Percentiles rank a stretch among this genome's conserved stretches.
Evolutionary conservation across 2,113 vertebrate genomes (phyloP).

Genomic region (Siniperca knerii): DNA sequence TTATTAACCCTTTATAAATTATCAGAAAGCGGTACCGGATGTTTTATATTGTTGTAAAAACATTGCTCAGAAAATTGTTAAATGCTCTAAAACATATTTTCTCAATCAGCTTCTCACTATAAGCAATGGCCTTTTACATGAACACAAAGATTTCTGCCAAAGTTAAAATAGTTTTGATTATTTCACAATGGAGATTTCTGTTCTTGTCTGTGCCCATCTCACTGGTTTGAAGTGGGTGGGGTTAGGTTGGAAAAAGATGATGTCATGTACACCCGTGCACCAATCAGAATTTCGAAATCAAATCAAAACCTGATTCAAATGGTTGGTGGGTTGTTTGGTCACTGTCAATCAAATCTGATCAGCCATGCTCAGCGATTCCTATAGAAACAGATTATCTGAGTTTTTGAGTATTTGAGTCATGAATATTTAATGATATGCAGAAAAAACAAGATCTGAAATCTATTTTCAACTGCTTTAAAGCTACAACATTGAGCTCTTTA

Average conservation of each 20-base stretch:
- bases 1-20: background rate
- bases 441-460: background rate
- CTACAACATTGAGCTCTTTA: background rate
- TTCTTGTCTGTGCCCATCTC: background rate
- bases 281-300: too few relatives aligned
- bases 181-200: background rate
- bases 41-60: too few relatives aligned
- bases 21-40: background rate
- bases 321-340: too few relatives aligned
- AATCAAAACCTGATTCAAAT: too few relatives aligned
- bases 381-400: background rate
- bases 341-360: too few relatives aligned
- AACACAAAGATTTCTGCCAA: background rate
- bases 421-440: background rate
- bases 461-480: background rate
- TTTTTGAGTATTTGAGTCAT: background rate
- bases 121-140: background rate
- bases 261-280: too few relatives aligned
- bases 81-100: too few relatives aligned
- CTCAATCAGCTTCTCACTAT: too few relatives aligned
- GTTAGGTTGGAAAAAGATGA: too few relatives aligned
- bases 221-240: too few relatives aligned
- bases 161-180: background rate
- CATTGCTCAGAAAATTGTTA: too few relatives aligned
- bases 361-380: background rate